Evolutionary conservation across 2,113 vertebrate genomes (phyloP), one percentile per base, ranked within the genome.

Genomic region (Daboia siamensis): DNA sequence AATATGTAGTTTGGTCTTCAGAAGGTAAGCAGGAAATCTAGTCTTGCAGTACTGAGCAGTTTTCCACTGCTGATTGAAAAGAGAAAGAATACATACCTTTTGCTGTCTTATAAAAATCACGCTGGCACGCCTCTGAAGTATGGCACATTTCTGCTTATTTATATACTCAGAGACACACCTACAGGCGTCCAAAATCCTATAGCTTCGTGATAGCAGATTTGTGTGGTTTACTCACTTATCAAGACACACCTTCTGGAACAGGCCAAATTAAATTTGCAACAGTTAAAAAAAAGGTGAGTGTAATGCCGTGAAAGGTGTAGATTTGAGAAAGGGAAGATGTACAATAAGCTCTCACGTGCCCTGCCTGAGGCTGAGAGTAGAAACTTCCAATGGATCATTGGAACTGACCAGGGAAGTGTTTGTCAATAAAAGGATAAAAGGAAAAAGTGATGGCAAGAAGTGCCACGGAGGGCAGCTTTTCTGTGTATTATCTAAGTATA

Each of bases 101-200:
- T 84, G 48, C 74, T 0, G 91, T 59, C 74, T 69, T 94, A 0
- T n/a, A 46, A 3, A n/a, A 2, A 39, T 94, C 92, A 93, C n/a
- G 92, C 24, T 57, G 90, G 86, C 86, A 90, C 0, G 2, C 9
- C 39, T 92, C 54, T 29, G 23, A 93, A 57, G 94, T 46, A 48
- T 5, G 5, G 0, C 46, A 91, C 61, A 29, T 61, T 2, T 51
- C 12, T 6, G 39, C 91, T 24, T 89, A 96, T 98, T 98, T 98
- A 98, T 98, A 97, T 90, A 94, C 93, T 87, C 88, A 57, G 91
- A 92, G 96, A 95, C 98, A 98, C 98, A 97, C 98, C 98, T 97
- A 97, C 93, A 59, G 87, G 46, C 89, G 93, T 96, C 93, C 92
- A n/a, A 17, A 90, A 91, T 90, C 52, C 20, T 96, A 11, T 96